Evolutionary conservation across 2,888 invertebrate genomes (phyloP).

Genomic region (Polylopha cassiicola): DNA sequence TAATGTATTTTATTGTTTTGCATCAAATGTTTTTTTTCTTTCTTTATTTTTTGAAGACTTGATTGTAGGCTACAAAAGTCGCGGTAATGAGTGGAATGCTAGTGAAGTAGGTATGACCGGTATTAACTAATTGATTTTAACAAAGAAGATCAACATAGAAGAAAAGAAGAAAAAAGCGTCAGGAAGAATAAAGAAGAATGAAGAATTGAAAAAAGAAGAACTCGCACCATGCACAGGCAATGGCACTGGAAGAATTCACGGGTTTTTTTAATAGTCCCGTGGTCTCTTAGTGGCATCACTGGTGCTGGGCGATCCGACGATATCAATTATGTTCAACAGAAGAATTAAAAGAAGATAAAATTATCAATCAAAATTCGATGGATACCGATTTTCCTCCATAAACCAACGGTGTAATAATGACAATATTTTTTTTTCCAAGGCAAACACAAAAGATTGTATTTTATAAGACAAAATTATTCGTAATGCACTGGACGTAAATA

Average conservation of each 20-base stretch:
- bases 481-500: no score
- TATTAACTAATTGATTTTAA: no score
- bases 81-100: constrained; percentile 18
- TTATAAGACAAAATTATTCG: no score
- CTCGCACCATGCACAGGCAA: constrained; percentile 81
- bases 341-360: constrained; percentile 17
- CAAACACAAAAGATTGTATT: no score
- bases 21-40: no score
- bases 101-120: neutral
- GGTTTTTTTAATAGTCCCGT: constrained; percentile 80
- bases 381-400: no score
- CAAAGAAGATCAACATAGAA: constrained; percentile 11
- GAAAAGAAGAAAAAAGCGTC: constrained; percentile 10
- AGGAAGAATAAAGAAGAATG: constrained; percentile 25
- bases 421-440: no score
- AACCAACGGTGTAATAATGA: no score
- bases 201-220: constrained; percentile 32
- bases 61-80: no score
- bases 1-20: no score
- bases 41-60: no score
- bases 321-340: constrained; percentile 10
- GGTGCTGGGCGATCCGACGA: constrained; percentile 68
- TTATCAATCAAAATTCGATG: no score
- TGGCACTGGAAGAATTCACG: constrained; percentile 94
- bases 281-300: constrained; percentile 85